These are phyloP conservation scores for roundworm (Caenorhabditis elegans) DNA, from an alignment of 1,140 invertebrate genomes.

Conservation along the genomic window DNA sequence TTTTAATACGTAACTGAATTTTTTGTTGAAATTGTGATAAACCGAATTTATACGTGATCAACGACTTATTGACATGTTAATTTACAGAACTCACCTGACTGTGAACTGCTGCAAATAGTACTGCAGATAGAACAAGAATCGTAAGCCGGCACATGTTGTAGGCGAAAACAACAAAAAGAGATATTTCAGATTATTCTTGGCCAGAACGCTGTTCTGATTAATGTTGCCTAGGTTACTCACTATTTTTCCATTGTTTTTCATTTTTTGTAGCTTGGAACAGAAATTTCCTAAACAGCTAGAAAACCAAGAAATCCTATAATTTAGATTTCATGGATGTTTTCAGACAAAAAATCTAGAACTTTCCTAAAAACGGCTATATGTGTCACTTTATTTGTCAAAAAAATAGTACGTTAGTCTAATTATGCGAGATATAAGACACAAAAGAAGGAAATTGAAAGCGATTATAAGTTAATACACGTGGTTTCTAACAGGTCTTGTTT, in stretches of 20 bases:
- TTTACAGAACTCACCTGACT: too few relatives aligned
- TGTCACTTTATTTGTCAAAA: background rate
- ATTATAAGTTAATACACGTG: conserved; percentile 21
- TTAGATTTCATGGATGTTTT: too few relatives aligned
- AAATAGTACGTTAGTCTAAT: conserved; percentile 13
- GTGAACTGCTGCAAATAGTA: background rate
- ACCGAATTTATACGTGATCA: too few relatives aligned
- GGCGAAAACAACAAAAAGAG: background rate
- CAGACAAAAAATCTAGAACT: too few relatives aligned
- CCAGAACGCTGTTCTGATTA: background rate
- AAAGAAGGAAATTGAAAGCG: background rate
- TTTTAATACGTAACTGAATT: too few relatives aligned
- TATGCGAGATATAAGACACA: conserved; percentile 6
- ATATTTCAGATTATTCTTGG: background rate
- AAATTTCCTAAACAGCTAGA: too few relatives aligned
- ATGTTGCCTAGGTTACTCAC: background rate
- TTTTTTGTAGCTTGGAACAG: background rate
- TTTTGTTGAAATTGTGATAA: background rate
- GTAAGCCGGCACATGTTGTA: background rate
- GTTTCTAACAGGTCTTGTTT: background rate
- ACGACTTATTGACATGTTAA: too few relatives aligned
- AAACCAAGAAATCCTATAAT: too few relatives aligned
- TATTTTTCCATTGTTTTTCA: background rate
- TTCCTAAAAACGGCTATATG: background rate
- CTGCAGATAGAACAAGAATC: background rate